Base-by-base conservation (phyloP, 2,888 invertebrate species). In the Chorisops tibialis region DNA sequence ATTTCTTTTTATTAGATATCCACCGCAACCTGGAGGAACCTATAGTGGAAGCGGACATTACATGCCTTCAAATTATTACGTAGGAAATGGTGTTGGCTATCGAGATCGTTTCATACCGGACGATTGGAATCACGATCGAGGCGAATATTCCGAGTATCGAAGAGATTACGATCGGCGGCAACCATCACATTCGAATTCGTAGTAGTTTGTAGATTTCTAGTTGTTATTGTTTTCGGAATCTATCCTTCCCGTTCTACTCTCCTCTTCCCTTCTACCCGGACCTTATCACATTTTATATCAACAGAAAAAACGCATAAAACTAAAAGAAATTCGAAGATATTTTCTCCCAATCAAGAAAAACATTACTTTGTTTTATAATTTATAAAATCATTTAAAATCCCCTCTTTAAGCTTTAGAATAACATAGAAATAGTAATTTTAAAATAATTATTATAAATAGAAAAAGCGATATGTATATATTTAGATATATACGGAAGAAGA, bases 121-220 rank as follows among this genome's bases (percentile, higher is more conserved):
- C 50, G 70, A 76, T 21, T 75, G 73, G 69, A 70, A 71, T 21
- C 74, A 63, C 18, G 61, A 65, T 12, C 54, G 54, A 24, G 54
- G 41, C 4, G 84, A 83, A 68, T 82, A 83, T 66, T 68, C 73
- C 18, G 83, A 83, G 61, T 80, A 84, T 68, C 79, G 87, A 75
- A 70, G 85, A 62, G 86, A 86, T 70, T 86, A 85, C 69, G 86
- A 86, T 70, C 79, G 86, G 64, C 81, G 86, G 67, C 85, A 85
- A 63, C 84, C 85, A 38, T 84, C 85, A n/a, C 67, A 65, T 65
- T 61, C 65, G 48, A 67, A 66, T 49, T 64, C 67, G 52, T 67
- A 67, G 67, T 54, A 21, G 24, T n/a, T 9, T 30, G 2, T 30
- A 30, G 30, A 5, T 30, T 30, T 9, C 30, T 30, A 30, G 30